phyloP scores from a whole-genome alignment of 2,113 vertebrate species.

The Sphaerodactylus townsendi region DNA sequence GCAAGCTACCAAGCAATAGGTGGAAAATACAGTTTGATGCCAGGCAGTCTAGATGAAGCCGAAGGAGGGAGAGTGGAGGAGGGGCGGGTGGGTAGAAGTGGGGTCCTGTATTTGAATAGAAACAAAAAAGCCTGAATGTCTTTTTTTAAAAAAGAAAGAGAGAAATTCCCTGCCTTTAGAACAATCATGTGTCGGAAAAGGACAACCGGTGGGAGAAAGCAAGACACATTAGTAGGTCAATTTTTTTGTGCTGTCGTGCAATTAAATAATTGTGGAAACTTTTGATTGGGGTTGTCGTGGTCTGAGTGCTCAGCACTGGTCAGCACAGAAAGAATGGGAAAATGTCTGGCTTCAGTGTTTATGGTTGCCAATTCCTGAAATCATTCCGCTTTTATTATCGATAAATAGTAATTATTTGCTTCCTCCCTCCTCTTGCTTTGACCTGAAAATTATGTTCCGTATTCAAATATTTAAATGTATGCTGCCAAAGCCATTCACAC shows the following conservation, averaged over 20 bases:
- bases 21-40: slow-evolving; percentile 53
- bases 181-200: slow-evolving; percentile 58
- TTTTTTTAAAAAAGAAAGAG: slow-evolving; percentile 27
- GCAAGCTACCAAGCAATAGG: slow-evolving; percentile 14
- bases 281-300: slow-evolving; percentile 50
- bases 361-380: slow-evolving; percentile 69
- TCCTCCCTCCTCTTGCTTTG: slow-evolving; percentile 46
- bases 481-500: slow-evolving; percentile 50
- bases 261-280: slow-evolving; percentile 72
- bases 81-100: slow-evolving; percentile 26
- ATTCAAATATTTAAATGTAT: slow-evolving; percentile 80
- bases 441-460: slow-evolving; percentile 75
- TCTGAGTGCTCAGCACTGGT: slow-evolving; percentile 56
- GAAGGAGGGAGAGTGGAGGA: not conserved
- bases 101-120: slow-evolving; percentile 64
- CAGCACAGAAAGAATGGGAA: slow-evolving; percentile 64
- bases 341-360: slow-evolving; percentile 71
- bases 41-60: slow-evolving; percentile 62
- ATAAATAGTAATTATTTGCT: slow-evolving; percentile 81
- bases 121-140: slow-evolving; percentile 62
- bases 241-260: slow-evolving; percentile 51
- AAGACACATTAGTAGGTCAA: slow-evolving; percentile 53
- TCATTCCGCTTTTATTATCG: slow-evolving; percentile 74
- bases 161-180: slow-evolving; percentile 62
- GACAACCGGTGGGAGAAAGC: slow-evolving; percentile 42